These are phyloP conservation scores for Pipra filicauda DNA, from an alignment of 2,113 vertebrate genomes.

Conservation along the genomic window DNA sequence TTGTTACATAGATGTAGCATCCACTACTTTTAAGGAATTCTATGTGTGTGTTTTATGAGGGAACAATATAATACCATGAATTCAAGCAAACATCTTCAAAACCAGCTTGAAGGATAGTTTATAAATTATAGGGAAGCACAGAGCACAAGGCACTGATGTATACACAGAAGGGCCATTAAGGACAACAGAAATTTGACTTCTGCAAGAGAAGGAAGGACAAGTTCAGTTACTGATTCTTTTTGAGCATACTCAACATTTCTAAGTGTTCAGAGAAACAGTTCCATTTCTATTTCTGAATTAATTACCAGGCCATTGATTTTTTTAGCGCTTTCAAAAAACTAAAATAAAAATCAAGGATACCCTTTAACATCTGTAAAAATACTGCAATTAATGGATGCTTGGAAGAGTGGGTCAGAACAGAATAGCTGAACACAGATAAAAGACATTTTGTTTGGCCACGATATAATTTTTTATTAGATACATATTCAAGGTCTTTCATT, in stretches of 20 bases:
- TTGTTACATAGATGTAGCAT: neutral
- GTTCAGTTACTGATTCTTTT: neutral
- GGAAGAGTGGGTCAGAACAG: neutral
- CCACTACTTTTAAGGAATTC: neutral
- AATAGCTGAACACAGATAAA: conserved; percentile 21
- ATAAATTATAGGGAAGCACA: neutral
- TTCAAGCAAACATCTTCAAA: neutral
- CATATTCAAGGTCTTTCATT: neutral
- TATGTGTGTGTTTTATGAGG: neutral
- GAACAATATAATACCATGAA: neutral
- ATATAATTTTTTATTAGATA: neutral
- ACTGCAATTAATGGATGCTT: neutral
- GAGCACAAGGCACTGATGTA: neutral
- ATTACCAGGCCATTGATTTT: neutral
- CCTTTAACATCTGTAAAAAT: conserved; percentile 14
- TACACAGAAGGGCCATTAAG: neutral
- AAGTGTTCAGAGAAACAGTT: neutral
- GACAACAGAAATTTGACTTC: neutral
- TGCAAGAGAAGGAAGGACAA: neutral
- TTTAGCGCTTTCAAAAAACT: neutral
- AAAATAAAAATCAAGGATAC: neutral
- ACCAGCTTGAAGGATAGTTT: neutral
- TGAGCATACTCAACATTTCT: neutral
- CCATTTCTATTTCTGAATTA: neutral
- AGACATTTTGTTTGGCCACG: neutral